Evolutionary conservation across 2,113 vertebrate genomes (phyloP).

Genomic region (Podarcis raffonei): DNA sequence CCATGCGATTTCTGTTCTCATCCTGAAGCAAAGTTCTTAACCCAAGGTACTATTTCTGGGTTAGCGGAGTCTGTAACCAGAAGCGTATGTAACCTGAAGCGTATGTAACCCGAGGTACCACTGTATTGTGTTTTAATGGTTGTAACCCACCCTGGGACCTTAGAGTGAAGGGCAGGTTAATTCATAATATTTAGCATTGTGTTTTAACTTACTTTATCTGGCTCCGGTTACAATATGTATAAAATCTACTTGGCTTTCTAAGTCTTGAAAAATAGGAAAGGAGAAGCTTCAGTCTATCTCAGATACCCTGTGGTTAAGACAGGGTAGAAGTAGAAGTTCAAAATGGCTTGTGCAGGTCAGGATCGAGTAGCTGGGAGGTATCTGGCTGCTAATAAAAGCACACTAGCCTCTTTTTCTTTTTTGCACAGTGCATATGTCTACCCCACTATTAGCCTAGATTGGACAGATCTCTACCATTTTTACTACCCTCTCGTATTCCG

Average conservation of each 20-base stretch:
- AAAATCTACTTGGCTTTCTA: neutral
- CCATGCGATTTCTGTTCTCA: no score
- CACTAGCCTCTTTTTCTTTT: neutral
- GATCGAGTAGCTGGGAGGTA: neutral
- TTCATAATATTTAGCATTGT: no score
- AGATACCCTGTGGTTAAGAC: neutral
- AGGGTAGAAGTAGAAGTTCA: neutral
- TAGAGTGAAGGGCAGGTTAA: neutral
- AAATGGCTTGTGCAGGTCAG: neutral
- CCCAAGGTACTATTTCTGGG: no score
- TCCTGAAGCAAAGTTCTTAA: no score
- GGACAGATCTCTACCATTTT: neutral
- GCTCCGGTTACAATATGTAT: no score
- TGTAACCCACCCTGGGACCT: neutral
- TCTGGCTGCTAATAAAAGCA: neutral
- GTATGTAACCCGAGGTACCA: no score
- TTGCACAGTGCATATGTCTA: neutral
- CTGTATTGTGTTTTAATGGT: neutral
- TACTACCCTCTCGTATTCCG: neutral
- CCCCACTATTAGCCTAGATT: neutral
- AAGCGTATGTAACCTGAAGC: no score
- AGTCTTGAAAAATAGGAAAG: neutral
- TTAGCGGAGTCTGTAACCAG: no score
- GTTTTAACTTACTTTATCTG: no score
- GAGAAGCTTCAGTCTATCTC: neutral